Percentiles rank a stretch among this genome's conserved stretches.
These are phyloP conservation scores for Sebastiscus albofasciatus DNA, from an alignment of 2,797 vertebrate genomes.

Conservation along the genomic window DNA sequence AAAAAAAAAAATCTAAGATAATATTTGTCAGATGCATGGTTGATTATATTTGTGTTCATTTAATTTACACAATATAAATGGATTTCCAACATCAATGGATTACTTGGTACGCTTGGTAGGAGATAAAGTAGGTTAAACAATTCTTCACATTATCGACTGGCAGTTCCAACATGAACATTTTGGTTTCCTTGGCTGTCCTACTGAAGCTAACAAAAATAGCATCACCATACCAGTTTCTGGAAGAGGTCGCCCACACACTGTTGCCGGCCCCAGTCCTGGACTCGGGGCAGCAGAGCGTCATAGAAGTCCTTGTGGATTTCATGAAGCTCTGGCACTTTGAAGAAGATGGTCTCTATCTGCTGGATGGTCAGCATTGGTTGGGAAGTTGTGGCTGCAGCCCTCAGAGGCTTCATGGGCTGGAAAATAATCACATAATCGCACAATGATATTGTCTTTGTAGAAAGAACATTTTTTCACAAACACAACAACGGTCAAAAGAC, in stretches of 20 bases:
- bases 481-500: neutral
- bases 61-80: neutral
- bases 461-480: neutral
- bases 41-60: neutral
- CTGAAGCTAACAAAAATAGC: neutral
- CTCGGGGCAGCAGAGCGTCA: conserved; percentile 90
- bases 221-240: conserved; percentile 91
- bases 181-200: neutral
- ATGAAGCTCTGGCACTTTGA: conserved; percentile 97
- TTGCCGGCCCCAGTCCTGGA: conserved; percentile 94
- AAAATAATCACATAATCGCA: neutral
- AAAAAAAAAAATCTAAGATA: neutral
- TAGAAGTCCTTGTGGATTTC: conserved; percentile 99
- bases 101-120: neutral
- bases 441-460: neutral
- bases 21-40: neutral
- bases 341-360: conserved; percentile 99
- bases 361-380: conserved; percentile 94
- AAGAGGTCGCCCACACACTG: conserved; percentile 98
- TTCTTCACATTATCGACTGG: neutral
- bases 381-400: conserved; percentile 96
- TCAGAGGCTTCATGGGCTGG: conserved; percentile 98
- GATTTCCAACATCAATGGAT: neutral
- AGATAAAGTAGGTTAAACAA: neutral
- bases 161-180: neutral